Conservation (phyloP, 1,140 invertebrate genomes). For the Procambarus clarkii region DNA sequence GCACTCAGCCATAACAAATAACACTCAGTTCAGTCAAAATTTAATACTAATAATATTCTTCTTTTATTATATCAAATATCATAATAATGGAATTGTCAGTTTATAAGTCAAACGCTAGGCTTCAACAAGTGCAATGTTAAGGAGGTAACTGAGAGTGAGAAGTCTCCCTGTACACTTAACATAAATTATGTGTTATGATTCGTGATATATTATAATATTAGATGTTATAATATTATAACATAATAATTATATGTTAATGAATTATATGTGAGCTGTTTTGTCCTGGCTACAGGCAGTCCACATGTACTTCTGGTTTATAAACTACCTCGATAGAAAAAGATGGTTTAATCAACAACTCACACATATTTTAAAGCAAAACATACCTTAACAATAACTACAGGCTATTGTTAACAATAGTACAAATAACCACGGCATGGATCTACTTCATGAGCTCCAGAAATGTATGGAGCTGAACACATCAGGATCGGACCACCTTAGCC, state of each 20-base stretch:
- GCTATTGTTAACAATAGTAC: neutral
- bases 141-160: neutral
- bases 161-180: too few species aligned
- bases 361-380: neutral
- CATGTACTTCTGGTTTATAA: neutral
- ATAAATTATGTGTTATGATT: too few species aligned
- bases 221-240: too few species aligned
- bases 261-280: neutral
- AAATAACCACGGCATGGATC: conserved; percentile 3
- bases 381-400: neutral
- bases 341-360: neutral
- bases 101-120: neutral
- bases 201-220: too few species aligned
- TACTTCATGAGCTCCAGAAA: neutral
- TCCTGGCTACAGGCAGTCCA: neutral
- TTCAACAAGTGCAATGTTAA: neutral
- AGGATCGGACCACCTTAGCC: neutral
- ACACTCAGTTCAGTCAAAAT: neutral
- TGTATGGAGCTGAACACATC: neutral
- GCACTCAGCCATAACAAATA: neutral
- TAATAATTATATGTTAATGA: too few species aligned
- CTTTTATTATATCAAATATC: neutral
- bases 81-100: neutral
- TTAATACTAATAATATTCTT: neutral
- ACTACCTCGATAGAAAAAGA: neutral